These are phyloP conservation scores for Bombus ignitus DNA, from an alignment of 1,140 invertebrate genomes.

Conservation along the genomic window DNA sequence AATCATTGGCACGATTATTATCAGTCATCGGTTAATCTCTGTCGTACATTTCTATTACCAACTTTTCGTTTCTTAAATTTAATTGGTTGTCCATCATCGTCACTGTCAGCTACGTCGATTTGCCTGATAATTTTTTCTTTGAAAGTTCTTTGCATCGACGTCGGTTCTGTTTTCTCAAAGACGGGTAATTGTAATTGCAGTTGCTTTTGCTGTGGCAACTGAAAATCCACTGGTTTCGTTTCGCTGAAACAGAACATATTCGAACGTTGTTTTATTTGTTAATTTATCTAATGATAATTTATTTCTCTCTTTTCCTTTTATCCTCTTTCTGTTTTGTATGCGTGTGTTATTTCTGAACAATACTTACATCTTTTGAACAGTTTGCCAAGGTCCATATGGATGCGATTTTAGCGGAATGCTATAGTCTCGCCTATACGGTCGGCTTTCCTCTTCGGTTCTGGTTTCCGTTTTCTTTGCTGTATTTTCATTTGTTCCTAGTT, in stretches of 20 bases:
- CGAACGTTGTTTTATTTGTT: conserved; percentile 1
- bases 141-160: conserved; percentile 83
- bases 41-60: conserved; percentile 84
- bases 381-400: conserved; percentile 87
- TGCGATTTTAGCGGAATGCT: conserved; percentile 82
- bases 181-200: conserved; percentile 68
- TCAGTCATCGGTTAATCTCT: conserved; percentile 85
- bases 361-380: conserved; percentile 83
- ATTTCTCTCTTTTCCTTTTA: neutral
- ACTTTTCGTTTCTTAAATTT: conserved; percentile 88
- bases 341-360: neutral
- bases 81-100: conserved; percentile 74
- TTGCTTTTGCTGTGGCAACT: conserved; percentile 83
- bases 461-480: conserved; percentile 65
- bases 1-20: neutral
- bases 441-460: conserved; percentile 71
- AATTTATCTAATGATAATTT: neutral
- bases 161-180: conserved; percentile 71
- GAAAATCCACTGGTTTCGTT: conserved; percentile 82
- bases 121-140: conserved; percentile 85
- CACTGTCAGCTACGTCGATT: conserved; percentile 82
- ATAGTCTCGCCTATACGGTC: conserved; percentile 81
- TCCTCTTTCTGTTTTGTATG: neutral
- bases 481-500: conserved; percentile 43
- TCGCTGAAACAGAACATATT: conserved; percentile 75